phyloP scores from a whole-genome alignment of 1,140 invertebrate species.

The Odontomachus brunneus region DNA sequence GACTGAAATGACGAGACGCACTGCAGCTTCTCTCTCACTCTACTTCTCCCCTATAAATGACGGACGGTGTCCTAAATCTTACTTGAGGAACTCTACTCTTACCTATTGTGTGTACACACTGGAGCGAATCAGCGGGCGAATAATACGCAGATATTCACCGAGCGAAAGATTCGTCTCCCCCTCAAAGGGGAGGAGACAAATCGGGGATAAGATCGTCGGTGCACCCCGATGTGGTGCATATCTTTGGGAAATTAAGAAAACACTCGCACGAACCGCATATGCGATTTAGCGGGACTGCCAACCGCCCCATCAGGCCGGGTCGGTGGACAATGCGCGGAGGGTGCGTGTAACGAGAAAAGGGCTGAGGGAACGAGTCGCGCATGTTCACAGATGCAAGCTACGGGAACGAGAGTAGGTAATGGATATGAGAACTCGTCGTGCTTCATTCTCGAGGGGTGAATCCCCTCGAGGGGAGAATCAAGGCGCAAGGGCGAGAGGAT shows the following conservation, averaged over 20 bases:
- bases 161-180: background rate
- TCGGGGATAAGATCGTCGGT: slow-evolving; percentile 42
- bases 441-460: slow-evolving; percentile 66
- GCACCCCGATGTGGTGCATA: slow-evolving; percentile 51
- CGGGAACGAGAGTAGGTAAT: slow-evolving; percentile 73
- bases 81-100: no score
- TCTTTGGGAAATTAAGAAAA: slow-evolving; percentile 73
- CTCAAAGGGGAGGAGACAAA: background rate
- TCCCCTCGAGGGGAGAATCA: slow-evolving; percentile 66
- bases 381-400: slow-evolving; percentile 70
- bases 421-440: slow-evolving; percentile 74
- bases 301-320: slow-evolving; percentile 5
- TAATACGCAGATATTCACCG: background rate
- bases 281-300: slow-evolving; percentile 71
- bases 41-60: no score
- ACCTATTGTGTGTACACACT: background rate
- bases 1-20: no score
- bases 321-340: slow-evolving; percentile 40
- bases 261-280: slow-evolving; percentile 68
- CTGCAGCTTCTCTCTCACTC: no score
- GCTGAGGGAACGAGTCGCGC: slow-evolving; percentile 31
- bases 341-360: slow-evolving; percentile 53
- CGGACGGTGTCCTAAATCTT: no score
- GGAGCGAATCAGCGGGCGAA: no score
- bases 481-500: slow-evolving; percentile 66